phyloP scores from a whole-genome alignment of 2,888 invertebrate genomes.

The Toxonevra muliebris region DNA sequence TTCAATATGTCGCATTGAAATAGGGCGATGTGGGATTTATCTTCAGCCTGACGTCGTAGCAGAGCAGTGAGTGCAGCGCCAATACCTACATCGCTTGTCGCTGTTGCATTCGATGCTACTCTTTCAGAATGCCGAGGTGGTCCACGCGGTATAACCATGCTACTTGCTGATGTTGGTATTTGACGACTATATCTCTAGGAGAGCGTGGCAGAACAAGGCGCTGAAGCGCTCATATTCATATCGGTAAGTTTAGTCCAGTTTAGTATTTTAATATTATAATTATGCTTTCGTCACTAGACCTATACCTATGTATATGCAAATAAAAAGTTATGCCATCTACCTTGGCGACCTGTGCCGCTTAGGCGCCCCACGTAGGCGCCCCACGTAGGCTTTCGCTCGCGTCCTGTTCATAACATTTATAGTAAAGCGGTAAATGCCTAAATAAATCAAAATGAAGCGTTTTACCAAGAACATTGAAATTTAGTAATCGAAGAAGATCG shows the following conservation, averaged over 20 bases:
- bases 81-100: constrained; percentile 23
- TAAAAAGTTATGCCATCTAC: too few species aligned
- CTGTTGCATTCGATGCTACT: constrained; percentile 49
- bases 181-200: constrained; percentile 67
- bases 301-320: too few species aligned
- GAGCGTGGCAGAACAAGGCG: constrained; percentile 68
- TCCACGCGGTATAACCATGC: constrained; percentile 87
- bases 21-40: constrained; percentile 94
- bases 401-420: too few species aligned
- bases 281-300: too few species aligned
- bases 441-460: too few species aligned
- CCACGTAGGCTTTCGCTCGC: too few species aligned
- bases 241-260: constrained; percentile 86
- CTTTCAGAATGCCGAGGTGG: constrained; percentile 84
- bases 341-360: too few species aligned
- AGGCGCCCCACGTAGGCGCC: too few species aligned
- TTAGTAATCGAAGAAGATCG: too few species aligned
- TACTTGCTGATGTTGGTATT: constrained; percentile 77
- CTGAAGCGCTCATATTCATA: constrained; percentile 69
- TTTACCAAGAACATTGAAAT: too few species aligned
- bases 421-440: too few species aligned
- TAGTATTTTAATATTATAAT: too few species aligned
- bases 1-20: constrained; percentile 96
- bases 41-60: constrained; percentile 89
- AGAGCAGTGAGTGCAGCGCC: constrained; percentile 80